Evolutionary conservation across 2,888 invertebrate genomes (phyloP).

Genomic region (Mesorhabditis spiculigera): DNA sequence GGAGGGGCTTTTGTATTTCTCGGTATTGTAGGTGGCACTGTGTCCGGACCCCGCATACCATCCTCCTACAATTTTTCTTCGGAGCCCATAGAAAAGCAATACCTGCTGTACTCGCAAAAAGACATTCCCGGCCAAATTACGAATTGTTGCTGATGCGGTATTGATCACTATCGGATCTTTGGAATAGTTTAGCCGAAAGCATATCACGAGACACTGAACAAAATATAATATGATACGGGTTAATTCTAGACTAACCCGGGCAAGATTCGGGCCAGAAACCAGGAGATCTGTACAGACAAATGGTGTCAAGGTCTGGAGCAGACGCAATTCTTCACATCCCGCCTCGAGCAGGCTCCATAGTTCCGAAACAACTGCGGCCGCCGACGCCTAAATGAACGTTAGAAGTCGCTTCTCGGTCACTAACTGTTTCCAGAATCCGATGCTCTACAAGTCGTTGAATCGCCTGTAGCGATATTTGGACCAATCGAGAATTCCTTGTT

Average conservation of each 20-base stretch:
- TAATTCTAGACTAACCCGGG: slow-evolving; percentile 70
- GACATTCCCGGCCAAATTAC: slow-evolving; percentile 82
- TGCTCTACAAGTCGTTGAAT: slow-evolving; percentile 81
- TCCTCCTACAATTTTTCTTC: slow-evolving; percentile 40
- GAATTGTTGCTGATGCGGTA: slow-evolving; percentile 93
- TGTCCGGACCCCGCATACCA: slow-evolving; percentile 42
- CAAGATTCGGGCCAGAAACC: slow-evolving; percentile 87
- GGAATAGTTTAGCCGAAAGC: slow-evolving; percentile 91
- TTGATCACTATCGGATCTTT: slow-evolving; percentile 91
- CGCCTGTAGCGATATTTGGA: slow-evolving; percentile 84
- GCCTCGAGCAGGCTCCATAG: slow-evolving; percentile 88
- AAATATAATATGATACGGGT: neutral
- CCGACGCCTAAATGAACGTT: slow-evolving; percentile 73
- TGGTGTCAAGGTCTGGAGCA: slow-evolving; percentile 82
- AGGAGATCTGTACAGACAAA: slow-evolving; percentile 89
- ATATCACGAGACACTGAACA: slow-evolving; percentile 81
- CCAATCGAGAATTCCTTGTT: slow-evolving; percentile 90
- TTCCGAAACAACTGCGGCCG: slow-evolving; percentile 85
- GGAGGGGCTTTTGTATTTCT: slow-evolving; percentile 58
- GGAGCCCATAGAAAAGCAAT: slow-evolving; percentile 1
- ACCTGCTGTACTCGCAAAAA: slow-evolving; percentile 62
- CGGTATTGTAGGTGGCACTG: slow-evolving; percentile 67
- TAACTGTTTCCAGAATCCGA: slow-evolving; percentile 45
- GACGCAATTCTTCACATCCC: slow-evolving; percentile 90
- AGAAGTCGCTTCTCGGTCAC: neutral